Conservation (phyloP, 1,140 invertebrate genomes). For the Onthophagus taurus region DNA sequence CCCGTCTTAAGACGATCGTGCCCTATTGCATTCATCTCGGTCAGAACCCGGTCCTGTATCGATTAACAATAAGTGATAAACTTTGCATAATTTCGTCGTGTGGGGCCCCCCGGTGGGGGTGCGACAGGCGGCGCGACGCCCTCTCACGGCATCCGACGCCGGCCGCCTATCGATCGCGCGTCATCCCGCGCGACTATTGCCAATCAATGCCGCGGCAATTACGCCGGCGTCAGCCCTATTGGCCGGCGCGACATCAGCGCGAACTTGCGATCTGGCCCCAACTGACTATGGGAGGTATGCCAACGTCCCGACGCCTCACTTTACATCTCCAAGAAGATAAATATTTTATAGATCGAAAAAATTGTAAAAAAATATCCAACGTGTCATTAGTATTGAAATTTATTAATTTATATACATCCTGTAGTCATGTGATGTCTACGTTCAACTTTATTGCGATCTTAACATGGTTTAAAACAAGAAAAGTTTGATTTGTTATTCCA, state of each 20-base stretch:
- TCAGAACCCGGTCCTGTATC: constrained; percentile 10
- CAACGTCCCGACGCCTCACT: neutral
- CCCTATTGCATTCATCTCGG: too few relatives aligned
- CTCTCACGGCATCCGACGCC: constrained; percentile 5
- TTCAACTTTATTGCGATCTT: too few relatives aligned
- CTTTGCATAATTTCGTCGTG: constrained; percentile 16
- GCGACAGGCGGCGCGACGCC: constrained; percentile 1
- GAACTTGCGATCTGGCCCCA: too few relatives aligned
- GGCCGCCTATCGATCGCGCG: constrained; percentile 17
- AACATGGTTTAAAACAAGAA: too few relatives aligned
- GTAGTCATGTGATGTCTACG: too few relatives aligned
- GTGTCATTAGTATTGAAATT: too few relatives aligned
- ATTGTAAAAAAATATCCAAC: too few relatives aligned
- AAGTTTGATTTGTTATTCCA: too few relatives aligned
- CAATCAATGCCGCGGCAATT: constrained; percentile 31
- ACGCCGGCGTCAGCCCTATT: constrained; percentile 24
- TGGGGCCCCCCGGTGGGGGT: constrained; percentile 8
- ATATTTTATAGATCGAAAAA: too few relatives aligned
- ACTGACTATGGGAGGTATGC: neutral
- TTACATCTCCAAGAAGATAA: too few relatives aligned
- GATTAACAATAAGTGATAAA: constrained; percentile 17
- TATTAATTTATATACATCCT: too few relatives aligned
- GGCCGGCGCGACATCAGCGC: constrained; percentile 18
- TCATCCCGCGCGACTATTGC: constrained; percentile 25
- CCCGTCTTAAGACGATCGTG: too few relatives aligned